Percentiles rank a stretch among this genome's conserved stretches.
Evolutionary conservation across 1,140 invertebrate species (phyloP).

Genomic region (Paramacrobiotus metropolitanus): DNA sequence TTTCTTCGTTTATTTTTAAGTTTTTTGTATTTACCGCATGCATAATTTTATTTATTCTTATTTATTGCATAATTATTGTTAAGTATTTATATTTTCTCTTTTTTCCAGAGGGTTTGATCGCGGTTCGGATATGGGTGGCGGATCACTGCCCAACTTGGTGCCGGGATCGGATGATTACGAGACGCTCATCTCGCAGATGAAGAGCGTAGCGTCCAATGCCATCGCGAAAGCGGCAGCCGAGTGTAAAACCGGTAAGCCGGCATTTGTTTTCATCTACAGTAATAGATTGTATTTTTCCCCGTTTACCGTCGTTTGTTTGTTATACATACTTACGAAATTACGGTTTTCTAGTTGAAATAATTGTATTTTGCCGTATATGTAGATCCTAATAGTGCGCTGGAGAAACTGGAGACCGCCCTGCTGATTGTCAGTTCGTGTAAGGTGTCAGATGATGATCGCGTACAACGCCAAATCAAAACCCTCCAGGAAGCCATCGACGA

Average conservation of each 20-base stretch:
- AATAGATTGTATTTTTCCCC: not conserved
- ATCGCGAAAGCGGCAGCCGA: not conserved
- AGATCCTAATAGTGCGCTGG: not conserved
- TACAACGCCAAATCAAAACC: not conserved
- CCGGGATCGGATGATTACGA: not conserved
- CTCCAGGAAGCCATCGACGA: not conserved
- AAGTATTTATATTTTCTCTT: no score
- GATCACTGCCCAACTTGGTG: not conserved
- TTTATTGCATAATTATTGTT: no score
- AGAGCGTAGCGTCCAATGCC: not conserved
- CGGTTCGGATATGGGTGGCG: not conserved
- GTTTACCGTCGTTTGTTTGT: not conserved
- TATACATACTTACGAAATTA: not conserved
- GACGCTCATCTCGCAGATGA: not conserved
- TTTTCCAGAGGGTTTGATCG: no score
- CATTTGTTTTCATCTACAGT: no score
- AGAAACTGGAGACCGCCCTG: not conserved
- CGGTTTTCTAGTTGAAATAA: not conserved
- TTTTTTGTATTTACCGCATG: no score
- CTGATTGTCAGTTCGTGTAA: not conserved
- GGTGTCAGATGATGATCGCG: not conserved
- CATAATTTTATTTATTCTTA: no score
- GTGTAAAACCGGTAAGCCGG: not conserved
- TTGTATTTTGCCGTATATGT: not conserved
- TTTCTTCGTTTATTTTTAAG: no score